Conservation (phyloP, 1,140 invertebrate genomes). For the Drosophila pachea region DNA sequence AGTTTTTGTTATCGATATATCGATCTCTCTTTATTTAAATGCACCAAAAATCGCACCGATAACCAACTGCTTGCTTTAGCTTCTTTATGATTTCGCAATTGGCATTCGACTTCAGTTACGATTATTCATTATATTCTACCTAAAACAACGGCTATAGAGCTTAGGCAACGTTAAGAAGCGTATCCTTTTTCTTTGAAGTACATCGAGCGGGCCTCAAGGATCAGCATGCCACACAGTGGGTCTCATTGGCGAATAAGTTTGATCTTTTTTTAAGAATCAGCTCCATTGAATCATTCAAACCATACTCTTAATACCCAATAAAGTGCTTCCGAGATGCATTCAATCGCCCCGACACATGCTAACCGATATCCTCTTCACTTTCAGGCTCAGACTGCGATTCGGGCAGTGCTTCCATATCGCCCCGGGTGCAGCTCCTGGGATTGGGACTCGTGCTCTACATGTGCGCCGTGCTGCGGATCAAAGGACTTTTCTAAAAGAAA, state of each 20-base stretch:
- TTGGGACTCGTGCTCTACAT: constrained; percentile 53
- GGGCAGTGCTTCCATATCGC: constrained; percentile 65
- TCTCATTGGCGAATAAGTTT: neutral
- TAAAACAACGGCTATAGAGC: neutral
- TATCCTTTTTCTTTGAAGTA: constrained; percentile 14
- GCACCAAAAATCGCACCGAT: constrained; percentile 68
- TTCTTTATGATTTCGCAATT: constrained; percentile 18
- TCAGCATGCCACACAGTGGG: constrained; percentile 1
- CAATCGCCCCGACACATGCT: neutral
- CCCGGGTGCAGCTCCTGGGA: constrained; percentile 46
- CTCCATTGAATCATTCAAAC: constrained; percentile 41
- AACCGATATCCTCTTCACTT: constrained; percentile 27
- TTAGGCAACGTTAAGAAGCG: neutral
- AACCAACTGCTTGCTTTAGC: constrained; percentile 40
- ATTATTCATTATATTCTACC: constrained; percentile 27
- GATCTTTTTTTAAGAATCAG: constrained; percentile 14
- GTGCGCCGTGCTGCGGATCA: constrained; percentile 44
- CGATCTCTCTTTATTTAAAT: constrained; percentile 41
- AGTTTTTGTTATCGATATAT: constrained; percentile 14
- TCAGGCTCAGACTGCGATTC: constrained; percentile 56
- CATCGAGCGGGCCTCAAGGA: constrained; percentile 15
- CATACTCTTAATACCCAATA: neutral
- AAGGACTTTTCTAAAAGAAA: constrained; percentile 72
- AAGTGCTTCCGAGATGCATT: neutral
- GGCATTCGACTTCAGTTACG: constrained; percentile 2